Evolutionary conservation across 2,113 vertebrate genomes (phyloP), one percentile per base, ranked within the genome.

Genomic region (Pachypanchax playfairii): DNA sequence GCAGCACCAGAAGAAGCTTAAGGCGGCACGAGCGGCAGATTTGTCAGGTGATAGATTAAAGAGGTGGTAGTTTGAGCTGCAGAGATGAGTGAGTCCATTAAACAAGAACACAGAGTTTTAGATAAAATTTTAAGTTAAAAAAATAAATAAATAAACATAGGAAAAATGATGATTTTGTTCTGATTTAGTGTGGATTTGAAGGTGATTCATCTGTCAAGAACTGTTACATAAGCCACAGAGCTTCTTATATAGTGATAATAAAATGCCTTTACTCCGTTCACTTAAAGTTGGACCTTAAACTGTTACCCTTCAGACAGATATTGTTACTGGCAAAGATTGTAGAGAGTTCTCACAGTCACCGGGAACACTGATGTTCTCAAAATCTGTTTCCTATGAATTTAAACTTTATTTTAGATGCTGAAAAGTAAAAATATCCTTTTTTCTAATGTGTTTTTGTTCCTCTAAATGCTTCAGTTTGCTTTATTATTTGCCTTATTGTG

Each of bases 1-100:
- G 22, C 77, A 0, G 75, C 89, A 0, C 71, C 88, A 0, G 91
- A 91, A 65, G 91, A 93, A 31, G 83, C 87, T 12, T 92, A 81
- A 84, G 21, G 22, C 4, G 5, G 5, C 9, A 2, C 47, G 18
- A 50, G 15, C 1, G 54, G 22, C 14, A 1, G 43, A 51, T 43
- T 35, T 49, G 18, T 44, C 65, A 74, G 70, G 42, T 67, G 48
- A 61, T 76, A 70, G 49, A 75, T 62, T 67, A 66, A 49, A 48
- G 48, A 58, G 52, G 53, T 85, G 78, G 69, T 76, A 70, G 69
- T 53, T 56, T 60, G 58, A 67, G 77, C 47, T 43, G 41, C 73
- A 65, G 57, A 65, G 56, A 62, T 62, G 18, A 65, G 36, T 52
- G 57, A 72, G 60, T 55, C 54, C 71, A 38, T 67, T 47, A 70